Evolutionary conservation across 2,888 invertebrate species (phyloP), one percentile per base, ranked within the genome.

Genomic region (Timandra comae): DNA sequence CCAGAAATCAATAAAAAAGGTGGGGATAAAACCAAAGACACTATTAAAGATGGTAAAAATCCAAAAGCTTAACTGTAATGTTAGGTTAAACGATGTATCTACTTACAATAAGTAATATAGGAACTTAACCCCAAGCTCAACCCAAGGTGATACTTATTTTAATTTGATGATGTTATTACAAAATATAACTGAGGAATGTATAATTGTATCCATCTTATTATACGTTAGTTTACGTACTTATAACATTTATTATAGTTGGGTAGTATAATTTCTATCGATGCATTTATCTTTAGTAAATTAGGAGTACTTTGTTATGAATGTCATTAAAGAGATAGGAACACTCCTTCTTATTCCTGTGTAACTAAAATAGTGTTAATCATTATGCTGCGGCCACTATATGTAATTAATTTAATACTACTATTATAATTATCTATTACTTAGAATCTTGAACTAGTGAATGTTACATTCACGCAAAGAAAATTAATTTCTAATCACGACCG

Each of bases 81-180:
- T 29, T 43, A 13, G 20, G 27, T 33, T 38, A 23, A 27, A n/a
- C n/a, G n/a, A n/a, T 26, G 26, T 22, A 26, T 30, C 27, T 40
- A 35, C 28, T 29, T n/a, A 30, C 31, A 35, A 30, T 40, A 34
- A 35, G 25, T 34, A n/a, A n/a, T 46, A 43, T 62, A 63, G 52
- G 39, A 52, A 46, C 43, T 50, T 43, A 53, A 62, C 38, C 52
- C 50, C 47, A 48, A 41, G 71, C 70, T 71, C 71, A 71, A 70
- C 51, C 53, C 54, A 58, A 63, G 55, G 58, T 56, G 57, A 57
- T 71, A 67, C 37, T 49, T 43, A 48, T 43, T 42, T 42, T 49
- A 49, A 45, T 43, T 49, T 49, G 33, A 39, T 42, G 11, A 24
- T 10, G 7, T 24, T 3, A 24, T 7, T 24, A 9, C 9, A 5